phyloP scores from a whole-genome alignment of 2,113 vertebrate species.

The Mormyrus lacerda region DNA sequence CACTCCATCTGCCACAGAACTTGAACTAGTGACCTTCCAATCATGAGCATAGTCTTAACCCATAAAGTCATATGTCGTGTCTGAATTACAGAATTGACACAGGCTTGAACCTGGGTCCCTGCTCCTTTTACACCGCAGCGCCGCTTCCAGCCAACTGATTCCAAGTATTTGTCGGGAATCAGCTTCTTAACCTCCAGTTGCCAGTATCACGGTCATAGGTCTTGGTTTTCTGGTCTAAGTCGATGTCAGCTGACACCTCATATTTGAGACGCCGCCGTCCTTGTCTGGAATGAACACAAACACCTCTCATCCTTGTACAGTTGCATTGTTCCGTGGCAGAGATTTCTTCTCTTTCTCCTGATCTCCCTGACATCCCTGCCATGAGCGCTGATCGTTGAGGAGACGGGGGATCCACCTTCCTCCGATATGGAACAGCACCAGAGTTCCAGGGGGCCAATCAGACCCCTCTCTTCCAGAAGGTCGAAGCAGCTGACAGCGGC shows the following conservation, averaged over 20 bases:
- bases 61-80: background rate
- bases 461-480: background rate
- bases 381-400: background rate
- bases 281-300: background rate
- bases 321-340: background rate
- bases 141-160: background rate
- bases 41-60: background rate
- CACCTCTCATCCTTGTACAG: background rate
- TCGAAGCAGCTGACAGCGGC: background rate
- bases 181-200: background rate
- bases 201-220: background rate
- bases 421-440: background rate
- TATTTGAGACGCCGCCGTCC: background rate
- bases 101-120: background rate
- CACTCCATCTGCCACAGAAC: background rate
- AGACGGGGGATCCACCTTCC: background rate
- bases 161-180: background rate
- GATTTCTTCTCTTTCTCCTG: background rate
- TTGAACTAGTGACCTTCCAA: background rate
- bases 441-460: slow-evolving; percentile 8
- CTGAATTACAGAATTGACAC: background rate
- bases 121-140: background rate
- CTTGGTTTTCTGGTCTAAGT: background rate
- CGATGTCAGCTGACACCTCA: background rate
- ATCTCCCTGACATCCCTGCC: background rate